Evolutionary conservation across 2,888 invertebrate species (phyloP), one percentile per base, ranked within the genome.

Genomic region (Epinotia demarniana): DNA sequence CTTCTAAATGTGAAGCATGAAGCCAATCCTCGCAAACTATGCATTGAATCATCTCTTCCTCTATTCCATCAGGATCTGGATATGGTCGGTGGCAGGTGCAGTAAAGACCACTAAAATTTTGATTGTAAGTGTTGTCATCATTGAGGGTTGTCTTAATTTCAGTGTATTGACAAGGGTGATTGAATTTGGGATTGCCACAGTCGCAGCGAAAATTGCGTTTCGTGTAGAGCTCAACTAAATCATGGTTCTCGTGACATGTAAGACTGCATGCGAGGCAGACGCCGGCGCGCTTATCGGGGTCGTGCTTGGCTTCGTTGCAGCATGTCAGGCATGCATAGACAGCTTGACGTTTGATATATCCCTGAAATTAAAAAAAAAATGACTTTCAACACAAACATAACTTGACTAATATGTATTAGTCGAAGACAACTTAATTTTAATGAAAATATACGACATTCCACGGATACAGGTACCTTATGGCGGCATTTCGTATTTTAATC

Each of bases 1-100:
- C 92, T 77, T 96, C 96, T 78, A 98, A 91, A 88, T 98, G 98
- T 81, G 96, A 90, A 39, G 96, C 95, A 93, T 99, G 99, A 83
- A 96, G 98, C 99, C 99, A 99, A 89, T 99, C 99, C 89, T 99
- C 99, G 89, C 99, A 99, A 72, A 99, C 93, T 62, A 97, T 95
- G 86, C 99, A 99, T 87, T 99, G 99, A 67, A 99, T 96, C 99
- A 99, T 99, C 82, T 98, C 97, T 91, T 99, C 99, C 72, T 97
- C 97, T 55, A 95, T 90, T 5, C 96, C 96, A 12, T 99, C 98
- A 0, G 97, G 97, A 91, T 99, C 99, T 13, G 99, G 99, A 91
- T 99, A 99, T 0, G 99, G 99, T 72, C 98, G 95, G 58, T 96
- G 94, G 88, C 99, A 99, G 13, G 93, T 96, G 87, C 99, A 99